Conservation (phyloP, 1,140 invertebrate genomes). For the Drosophila sp. region DNA sequence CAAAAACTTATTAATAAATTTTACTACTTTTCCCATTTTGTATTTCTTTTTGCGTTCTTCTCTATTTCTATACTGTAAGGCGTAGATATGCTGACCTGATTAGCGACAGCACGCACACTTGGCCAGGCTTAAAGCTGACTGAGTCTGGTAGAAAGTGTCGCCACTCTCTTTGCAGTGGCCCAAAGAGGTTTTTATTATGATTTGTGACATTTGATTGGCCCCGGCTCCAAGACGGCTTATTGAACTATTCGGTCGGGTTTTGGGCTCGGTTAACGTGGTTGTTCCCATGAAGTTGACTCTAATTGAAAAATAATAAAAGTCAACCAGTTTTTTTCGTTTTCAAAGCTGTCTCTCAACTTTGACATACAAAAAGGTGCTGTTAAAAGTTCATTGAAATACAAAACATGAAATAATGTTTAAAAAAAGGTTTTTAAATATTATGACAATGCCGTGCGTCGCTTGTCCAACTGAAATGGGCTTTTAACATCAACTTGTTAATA, state of each 20-base stretch:
- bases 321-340: conserved; percentile 36
- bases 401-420: conserved; percentile 2
- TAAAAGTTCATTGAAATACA: conserved; percentile 49
- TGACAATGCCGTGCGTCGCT: conserved; percentile 34
- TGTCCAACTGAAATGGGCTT: conserved; percentile 16
- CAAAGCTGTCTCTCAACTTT: conserved; percentile 38
- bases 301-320: conserved; percentile 50
- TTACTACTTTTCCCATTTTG: conserved; percentile 24
- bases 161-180: conserved; percentile 37
- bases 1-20: conserved; percentile 42
- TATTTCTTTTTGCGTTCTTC: conserved; percentile 30
- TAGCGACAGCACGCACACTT: conserved; percentile 46
- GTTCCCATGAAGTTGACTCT: conserved; percentile 30
- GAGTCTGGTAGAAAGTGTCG: conserved; percentile 46
- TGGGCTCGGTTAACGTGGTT: conserved; percentile 3
- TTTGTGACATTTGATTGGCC: conserved; percentile 33
- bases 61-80: conserved; percentile 20
- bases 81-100: conserved; percentile 48
- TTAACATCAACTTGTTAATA: conserved; percentile 28
- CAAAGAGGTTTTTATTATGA: conserved; percentile 1
- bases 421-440: conserved; percentile 50
- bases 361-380: conserved; percentile 36
- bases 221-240: conserved; percentile 32
- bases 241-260: conserved; percentile 15
- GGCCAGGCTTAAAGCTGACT: conserved; percentile 22